Conservation (phyloP, 1,140 invertebrate genomes). For the Arctopsyche grandis region DNA sequence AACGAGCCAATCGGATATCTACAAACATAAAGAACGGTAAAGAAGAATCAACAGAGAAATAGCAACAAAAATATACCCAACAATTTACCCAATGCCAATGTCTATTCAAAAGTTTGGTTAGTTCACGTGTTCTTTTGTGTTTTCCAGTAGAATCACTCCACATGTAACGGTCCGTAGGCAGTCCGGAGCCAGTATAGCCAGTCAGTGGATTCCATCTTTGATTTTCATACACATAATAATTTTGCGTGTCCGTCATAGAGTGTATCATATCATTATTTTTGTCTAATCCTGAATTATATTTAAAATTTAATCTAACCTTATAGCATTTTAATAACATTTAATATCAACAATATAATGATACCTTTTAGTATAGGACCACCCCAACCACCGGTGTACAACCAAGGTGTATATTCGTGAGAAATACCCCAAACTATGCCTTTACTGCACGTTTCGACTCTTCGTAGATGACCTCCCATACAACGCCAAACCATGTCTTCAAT, state of each 20-base stretch:
- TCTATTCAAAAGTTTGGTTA: conserved; percentile 83
- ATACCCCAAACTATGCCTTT: conserved; percentile 88
- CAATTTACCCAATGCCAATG: conserved; percentile 87
- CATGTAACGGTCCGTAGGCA: conserved; percentile 89
- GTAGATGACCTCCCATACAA: conserved; percentile 85
- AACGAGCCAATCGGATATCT: conserved; percentile 89
- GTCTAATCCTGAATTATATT: conserved; percentile 67
- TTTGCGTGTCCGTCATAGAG: conserved; percentile 83
- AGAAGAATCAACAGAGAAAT: background rate
- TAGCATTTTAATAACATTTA: background rate
- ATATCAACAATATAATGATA: conserved; percentile 55
- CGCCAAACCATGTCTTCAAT: conserved; percentile 82
- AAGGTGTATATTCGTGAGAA: conserved; percentile 83
- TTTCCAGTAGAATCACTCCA: conserved; percentile 90
- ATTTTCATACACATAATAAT: conserved; percentile 91
- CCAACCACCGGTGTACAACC: conserved; percentile 88
- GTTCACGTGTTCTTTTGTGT: conserved; percentile 83
- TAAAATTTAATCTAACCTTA: background rate
- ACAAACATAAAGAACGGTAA: conserved; percentile 29
- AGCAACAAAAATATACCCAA: background rate
- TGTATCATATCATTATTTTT: conserved; percentile 76
- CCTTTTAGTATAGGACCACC: conserved; percentile 82
- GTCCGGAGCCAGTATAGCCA: conserved; percentile 84
- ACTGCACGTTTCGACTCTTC: conserved; percentile 78
- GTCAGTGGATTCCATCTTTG: conserved; percentile 92